A percentile compares a stretch with the other conserved stretches of the same genome.
Conservation (phyloP, 2,888 invertebrate species). For the Drosophila algonquin region DNA sequence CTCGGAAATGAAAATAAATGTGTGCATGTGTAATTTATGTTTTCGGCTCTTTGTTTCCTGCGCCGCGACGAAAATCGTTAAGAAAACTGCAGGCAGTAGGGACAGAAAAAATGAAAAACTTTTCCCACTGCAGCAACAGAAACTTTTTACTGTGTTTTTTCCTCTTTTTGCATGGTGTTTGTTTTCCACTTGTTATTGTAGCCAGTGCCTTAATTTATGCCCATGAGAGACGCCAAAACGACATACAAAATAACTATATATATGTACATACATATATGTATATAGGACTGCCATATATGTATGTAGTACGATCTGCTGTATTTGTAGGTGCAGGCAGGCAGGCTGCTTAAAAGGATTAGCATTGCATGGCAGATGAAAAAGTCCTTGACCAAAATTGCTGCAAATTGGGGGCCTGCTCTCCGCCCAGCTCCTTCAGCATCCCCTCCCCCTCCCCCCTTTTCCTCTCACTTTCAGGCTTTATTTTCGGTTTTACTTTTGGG, state of each 20-base stretch:
- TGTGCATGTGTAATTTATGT: conserved; percentile 59
- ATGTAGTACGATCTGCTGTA: conserved; percentile 6
- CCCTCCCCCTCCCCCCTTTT: background rate
- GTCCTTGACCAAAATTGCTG: conserved; percentile 67
- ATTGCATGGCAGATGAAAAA: conserved; percentile 52
- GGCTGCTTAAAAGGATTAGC: conserved; percentile 68
- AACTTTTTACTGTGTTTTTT: conserved; percentile 21
- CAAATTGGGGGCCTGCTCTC: conserved; percentile 32
- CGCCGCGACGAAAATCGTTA: conserved; percentile 58
- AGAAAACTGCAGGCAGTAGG: conserved; percentile 59
- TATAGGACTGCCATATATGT: background rate
- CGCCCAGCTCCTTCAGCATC: background rate
- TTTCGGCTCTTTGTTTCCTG: conserved; percentile 52
- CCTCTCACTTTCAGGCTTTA: conserved; percentile 1
- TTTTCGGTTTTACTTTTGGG: too few species aligned
- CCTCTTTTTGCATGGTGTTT: conserved; percentile 13
- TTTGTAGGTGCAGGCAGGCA: conserved; percentile 41
- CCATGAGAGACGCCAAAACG: conserved; percentile 43
- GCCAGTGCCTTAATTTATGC: conserved; percentile 63
- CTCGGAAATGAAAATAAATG: conserved; percentile 63
- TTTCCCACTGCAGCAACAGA: conserved; percentile 45
- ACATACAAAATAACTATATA: conserved; percentile 17
- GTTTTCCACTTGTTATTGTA: background rate
- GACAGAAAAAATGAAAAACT: conserved; percentile 40
- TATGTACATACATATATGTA: background rate